Base-by-base conservation (phyloP, 2,113 vertebrate species). In the Paralichthys olivaceus region DNA sequence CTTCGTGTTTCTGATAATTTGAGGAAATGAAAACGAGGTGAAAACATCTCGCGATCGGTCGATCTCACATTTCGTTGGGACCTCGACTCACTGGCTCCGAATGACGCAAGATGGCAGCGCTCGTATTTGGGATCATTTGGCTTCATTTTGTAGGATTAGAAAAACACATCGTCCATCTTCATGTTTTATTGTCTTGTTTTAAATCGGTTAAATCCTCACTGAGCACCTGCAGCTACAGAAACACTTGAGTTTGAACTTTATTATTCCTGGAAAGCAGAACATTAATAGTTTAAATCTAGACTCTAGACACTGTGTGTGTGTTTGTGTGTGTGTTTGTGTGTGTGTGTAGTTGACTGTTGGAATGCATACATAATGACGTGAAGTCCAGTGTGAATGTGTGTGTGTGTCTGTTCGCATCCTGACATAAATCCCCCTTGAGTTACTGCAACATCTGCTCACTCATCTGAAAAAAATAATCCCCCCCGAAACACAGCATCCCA, bases 401-500 rank as follows among this genome's bases (percentile, higher is more conserved):
- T 55, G 56, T 75, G 47, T 68, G 40, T 72, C 57, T 47, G 70
- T 54, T 68, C 29, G 59, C 60, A 79, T 90, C 77, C 75, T 82
- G 82, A 88, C 79, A 87, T 83, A 80, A 88, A 84, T 88, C 89
- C 89, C 90, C 79, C 81, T 81, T 90, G 91, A 90, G 90, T 78
- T 82, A 85, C 75, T 58, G 78, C 58, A 87, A 90, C 91, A 93
- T 93, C 90, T 89, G 90, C 77, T 86, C 75, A 14, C 61, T 89
- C 80, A 87, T 87, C 75, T 90, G 73, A 85, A 75, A 81, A 47
- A 51, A 69, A 73, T 53, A 77, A 70, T 72, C 61, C 20, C 74
- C 84, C 71, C 69, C 37, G 5, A 45, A 75, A 47, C 81, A 73
- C 67, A 76, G 49, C 81, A 81, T 77, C 81, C 47, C 25, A 70